A percentile compares a stretch with the other conserved stretches of the same genome.
Evolutionary conservation across 2,113 vertebrate species (phyloP).

Genomic region (Notothenia coriiceps): DNA sequence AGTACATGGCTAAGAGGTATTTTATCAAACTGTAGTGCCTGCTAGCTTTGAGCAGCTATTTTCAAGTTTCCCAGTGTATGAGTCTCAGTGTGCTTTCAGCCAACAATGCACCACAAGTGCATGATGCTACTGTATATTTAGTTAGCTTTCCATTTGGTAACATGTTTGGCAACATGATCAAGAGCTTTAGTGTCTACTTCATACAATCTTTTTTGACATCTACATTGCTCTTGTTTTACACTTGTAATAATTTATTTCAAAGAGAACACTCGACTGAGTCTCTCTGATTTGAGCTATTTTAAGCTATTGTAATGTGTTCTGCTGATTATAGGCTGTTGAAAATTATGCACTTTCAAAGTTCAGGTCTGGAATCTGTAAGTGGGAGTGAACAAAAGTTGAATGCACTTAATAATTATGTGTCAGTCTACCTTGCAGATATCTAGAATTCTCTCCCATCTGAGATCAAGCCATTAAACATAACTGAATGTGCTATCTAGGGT

Average conservation of each 20-base stretch:
- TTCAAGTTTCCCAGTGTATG: background rate
- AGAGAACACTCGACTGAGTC: background rate
- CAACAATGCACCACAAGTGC: background rate
- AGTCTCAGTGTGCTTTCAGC: background rate
- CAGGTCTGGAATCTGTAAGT: background rate
- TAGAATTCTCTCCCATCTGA: background rate
- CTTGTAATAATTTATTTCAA: background rate
- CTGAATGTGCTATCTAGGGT: background rate
- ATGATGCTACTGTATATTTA: background rate
- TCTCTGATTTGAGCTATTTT: background rate
- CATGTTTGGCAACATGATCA: background rate
- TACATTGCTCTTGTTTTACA: background rate
- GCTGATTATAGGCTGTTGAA: background rate
- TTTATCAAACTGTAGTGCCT: background rate
- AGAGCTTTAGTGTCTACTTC: background rate
- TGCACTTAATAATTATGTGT: background rate
- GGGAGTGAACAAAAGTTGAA: background rate
- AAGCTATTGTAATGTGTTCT: background rate
- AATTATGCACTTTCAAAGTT: background rate
- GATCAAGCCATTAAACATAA: slow-evolving; percentile 1
- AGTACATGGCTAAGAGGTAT: background rate
- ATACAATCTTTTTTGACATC: background rate
- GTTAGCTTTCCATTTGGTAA: background rate
- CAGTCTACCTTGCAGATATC: background rate
- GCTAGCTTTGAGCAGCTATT: background rate